These are phyloP conservation scores for Scaptomyza montana DNA, from an alignment of 1,140 invertebrate genomes.

Conservation along the genomic window DNA sequence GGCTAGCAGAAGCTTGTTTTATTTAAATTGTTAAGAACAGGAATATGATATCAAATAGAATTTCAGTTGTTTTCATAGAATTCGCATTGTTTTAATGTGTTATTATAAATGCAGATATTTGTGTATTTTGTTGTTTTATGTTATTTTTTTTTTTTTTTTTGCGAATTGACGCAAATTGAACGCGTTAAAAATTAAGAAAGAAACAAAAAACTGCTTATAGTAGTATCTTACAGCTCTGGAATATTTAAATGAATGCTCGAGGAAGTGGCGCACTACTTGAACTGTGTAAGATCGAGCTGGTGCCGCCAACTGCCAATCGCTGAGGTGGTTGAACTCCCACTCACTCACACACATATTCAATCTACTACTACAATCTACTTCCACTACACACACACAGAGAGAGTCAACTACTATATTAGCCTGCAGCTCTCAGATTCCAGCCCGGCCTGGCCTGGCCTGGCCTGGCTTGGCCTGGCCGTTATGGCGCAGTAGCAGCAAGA, in stretches of 20 bases:
- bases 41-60: constrained; percentile 57
- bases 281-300: constrained; percentile 6
- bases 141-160: background rate
- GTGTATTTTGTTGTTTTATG: background rate
- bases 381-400: constrained; percentile 3
- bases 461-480: constrained; percentile 28
- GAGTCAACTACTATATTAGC: background rate
- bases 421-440: constrained; percentile 19
- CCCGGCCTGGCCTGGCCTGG: constrained; percentile 27
- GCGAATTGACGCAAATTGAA: constrained; percentile 71
- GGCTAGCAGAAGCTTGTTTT: constrained; percentile 52
- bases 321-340: constrained; percentile 52
- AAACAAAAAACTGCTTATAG: too few species aligned
- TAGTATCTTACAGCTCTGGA: constrained; percentile 27
- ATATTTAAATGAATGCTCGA: constrained; percentile 62
- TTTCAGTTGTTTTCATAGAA: constrained; percentile 61
- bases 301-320: background rate
- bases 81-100: constrained; percentile 53
- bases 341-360: background rate
- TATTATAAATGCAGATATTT: constrained; percentile 52
- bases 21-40: constrained; percentile 47
- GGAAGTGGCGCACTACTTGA: constrained; percentile 29
- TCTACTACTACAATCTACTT: background rate
- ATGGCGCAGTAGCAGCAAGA: constrained; percentile 70
- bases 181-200: constrained; percentile 4